Base-by-base conservation (phyloP, 2,113 vertebrate species). In the Tricholaema leucomelas region DNA sequence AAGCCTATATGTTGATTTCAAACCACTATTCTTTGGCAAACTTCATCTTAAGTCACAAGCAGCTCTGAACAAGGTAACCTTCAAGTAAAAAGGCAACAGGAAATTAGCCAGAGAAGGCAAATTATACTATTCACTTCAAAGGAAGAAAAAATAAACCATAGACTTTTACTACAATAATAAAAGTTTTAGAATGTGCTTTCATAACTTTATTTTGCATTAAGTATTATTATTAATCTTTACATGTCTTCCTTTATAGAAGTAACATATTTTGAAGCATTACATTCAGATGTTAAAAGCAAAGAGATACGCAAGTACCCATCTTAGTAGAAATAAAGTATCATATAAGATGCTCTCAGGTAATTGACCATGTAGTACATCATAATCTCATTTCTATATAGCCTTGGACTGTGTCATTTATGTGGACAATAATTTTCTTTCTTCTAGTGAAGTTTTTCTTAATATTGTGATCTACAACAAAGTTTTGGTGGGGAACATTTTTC, bases 391-490 rank as follows among this genome's bases (percentile, higher is more conserved):
- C 88, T 73, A 30, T 80, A 82, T 61, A 80, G 48, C 67, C 56
- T 52, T 55, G 4, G 9, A 77, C 59, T 61, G 17, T 71, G 25
- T 35, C 61, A 70, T 91, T 61, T 36, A 74, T 67, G 48, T 33
- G 81, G 64, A 90, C 63, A 92, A 92, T 48, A 90, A 24, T 55
- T 64, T 91, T 91, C 35, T 91, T 92, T 93, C 72, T 86, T 90
- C 73, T 64, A 89, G 70, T 23, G 38, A 94, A 81, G 86, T 55
- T 17, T 84, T 88, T 74, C 31, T 64, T 74, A 23, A n/a, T 33
- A 15, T 64, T 30, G 48, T 80, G 60, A 73, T 36, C 61, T 82
- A 69, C n/a, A 85, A 30, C 8, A 63, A 61, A 50, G 15, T 77
- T 87, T 82, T 61, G 0, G 2, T 15, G 28, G 18, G 15, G 70